Evolutionary conservation across 2,888 invertebrate species (phyloP), one percentile per base, ranked within the genome.

Genomic region (Rotaria magnacalcarata): DNA sequence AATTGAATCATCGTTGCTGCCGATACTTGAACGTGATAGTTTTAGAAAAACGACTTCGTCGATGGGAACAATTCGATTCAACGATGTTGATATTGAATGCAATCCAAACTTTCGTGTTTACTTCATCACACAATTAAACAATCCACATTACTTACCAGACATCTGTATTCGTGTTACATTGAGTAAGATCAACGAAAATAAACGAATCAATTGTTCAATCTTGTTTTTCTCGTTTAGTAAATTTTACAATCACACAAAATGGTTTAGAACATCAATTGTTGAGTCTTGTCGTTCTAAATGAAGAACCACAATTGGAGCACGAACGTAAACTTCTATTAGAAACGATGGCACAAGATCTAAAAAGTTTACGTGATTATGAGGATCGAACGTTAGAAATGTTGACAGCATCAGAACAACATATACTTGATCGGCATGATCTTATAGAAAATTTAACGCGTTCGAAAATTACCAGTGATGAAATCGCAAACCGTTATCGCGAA

Each of bases 31-130:
- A 85, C 90, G 90, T 84, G 90, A 91, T 87, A 90, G 90, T n/a
- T 89, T 89, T 86, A 87, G 88, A 52, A 88, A 89, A 80, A 90
- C 90, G 7, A 90, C 90, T 16, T 89, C 90, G 67, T 88, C 88
- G 24, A 89, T 91, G 56, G 24, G 24, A 47, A 47, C 80, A 11
- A 90, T 91, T 87, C 89, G 89, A 84, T 88, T 91, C 21, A 91
- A 91, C 34, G 91, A 91, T 87, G 90, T 90, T n/a, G 91, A 91
- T 87, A 90, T 91, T 47, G 91, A 91, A 87, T 91, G 90, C 88
- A 91, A 91, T 87, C 88, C 90, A 43, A 90, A 90, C 87, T 91
- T 91, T 89, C 90, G 90, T 85, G 87, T 91, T 84, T 91, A 91
- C 88, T 87, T 91, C 89, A 89, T 90, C 8, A 90, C 91, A 41